Conservation (phyloP, 1,140 invertebrate genomes). For the Linepithema humile region DNA sequence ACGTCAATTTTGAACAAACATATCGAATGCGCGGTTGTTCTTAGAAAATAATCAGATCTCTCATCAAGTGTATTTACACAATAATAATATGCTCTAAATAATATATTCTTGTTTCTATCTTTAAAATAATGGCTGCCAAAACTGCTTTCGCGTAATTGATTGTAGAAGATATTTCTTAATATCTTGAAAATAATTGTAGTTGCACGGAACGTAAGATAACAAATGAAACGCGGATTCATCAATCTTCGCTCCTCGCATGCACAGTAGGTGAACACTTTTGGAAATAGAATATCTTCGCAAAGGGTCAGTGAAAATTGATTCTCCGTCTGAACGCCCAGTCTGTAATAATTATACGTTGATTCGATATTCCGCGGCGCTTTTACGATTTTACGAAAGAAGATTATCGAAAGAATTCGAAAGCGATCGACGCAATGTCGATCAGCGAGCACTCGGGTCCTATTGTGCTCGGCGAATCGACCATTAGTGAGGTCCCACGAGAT, state of each 20-base stretch:
- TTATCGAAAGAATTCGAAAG: background rate
- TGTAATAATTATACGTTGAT: conserved; percentile 35
- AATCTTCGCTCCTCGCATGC: conserved; percentile 35
- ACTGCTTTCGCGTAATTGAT: background rate
- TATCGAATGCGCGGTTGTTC: no score
- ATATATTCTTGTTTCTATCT: no score
- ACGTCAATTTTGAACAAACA: background rate
- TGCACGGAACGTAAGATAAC: conserved; percentile 15
- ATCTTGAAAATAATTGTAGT: background rate
- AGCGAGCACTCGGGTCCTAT: conserved; percentile 5
- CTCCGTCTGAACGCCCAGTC: conserved; percentile 15
- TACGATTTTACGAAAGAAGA: conserved; percentile 14
- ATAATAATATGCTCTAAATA: no score
- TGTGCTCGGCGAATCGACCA: conserved; percentile 7
- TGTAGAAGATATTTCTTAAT: background rate
- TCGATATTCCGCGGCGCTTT: background rate
- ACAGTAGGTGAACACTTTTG: background rate
- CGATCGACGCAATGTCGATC: conserved; percentile 22
- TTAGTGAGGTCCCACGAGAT: conserved; percentile 23
- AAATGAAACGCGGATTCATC: conserved; percentile 45
- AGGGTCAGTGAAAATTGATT: conserved; percentile 57
- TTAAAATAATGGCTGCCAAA: background rate
- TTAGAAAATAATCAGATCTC: no score
- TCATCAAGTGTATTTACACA: no score
- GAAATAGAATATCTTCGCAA: background rate